These are phyloP conservation scores for Ladona fulva DNA, from an alignment of 1,140 invertebrate species.

Conservation along the genomic window DNA sequence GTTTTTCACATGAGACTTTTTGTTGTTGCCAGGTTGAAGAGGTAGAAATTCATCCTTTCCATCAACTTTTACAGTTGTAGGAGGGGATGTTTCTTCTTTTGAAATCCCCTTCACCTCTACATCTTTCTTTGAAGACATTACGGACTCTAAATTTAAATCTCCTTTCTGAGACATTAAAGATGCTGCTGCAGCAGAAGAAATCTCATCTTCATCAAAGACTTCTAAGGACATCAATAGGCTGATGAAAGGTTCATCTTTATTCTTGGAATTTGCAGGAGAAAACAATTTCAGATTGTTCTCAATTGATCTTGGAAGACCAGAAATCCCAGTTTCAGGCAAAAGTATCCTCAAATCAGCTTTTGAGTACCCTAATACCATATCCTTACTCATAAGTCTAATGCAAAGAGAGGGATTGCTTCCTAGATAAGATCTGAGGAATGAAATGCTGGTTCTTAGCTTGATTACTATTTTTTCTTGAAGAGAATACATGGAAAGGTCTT, in stretches of 20 bases:
- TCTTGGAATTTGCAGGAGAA: not conserved
- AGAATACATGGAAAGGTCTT: not conserved
- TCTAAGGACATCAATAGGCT: too few species aligned
- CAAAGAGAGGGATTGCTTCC: not conserved
- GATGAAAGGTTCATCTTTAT: too few species aligned
- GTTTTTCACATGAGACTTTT: too few species aligned
- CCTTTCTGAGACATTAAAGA: too few species aligned
- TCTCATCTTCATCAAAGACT: too few species aligned
- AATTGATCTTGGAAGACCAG: not conserved
- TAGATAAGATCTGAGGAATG: not conserved
- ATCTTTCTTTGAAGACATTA: not conserved
- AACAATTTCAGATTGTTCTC: not conserved
- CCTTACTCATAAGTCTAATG: not conserved
- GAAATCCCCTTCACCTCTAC: too few species aligned
- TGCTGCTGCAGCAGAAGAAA: too few species aligned
- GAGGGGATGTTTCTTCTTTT: too few species aligned
- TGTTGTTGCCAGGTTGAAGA: too few species aligned
- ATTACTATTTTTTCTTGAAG: not conserved
- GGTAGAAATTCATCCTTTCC: too few species aligned
- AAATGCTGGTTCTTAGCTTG: not conserved
- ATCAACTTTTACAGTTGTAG: too few species aligned
- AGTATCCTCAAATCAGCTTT: not conserved
- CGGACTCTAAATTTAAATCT: not conserved
- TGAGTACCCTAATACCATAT: not conserved
- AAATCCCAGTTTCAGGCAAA: not conserved